A percentile compares a stretch with the other conserved stretches of the same genome.
Evolutionary conservation across 2,113 vertebrate species (phyloP).

Genomic region (Dissostichus mawsoni): DNA sequence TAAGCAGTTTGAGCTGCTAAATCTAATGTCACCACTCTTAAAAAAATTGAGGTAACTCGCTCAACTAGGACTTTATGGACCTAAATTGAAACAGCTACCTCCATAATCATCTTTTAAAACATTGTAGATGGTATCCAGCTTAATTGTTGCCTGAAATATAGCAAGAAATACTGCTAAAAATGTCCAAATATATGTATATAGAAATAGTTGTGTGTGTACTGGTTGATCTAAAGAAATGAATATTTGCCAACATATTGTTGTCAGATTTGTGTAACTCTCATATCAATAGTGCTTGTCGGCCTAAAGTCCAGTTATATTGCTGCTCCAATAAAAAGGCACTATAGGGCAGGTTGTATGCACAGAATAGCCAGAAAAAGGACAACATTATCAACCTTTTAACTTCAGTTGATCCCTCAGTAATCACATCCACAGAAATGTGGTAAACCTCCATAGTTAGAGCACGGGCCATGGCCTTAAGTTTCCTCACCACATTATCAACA

Average conservation of each 20-base stretch:
- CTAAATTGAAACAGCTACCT: neutral
- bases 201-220: neutral
- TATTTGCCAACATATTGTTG: neutral
- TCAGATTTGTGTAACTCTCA: too few species aligned
- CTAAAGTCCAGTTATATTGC: neutral
- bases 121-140: too few species aligned
- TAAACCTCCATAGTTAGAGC: conserved; percentile 2
- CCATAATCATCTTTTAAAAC: neutral
- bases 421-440: conserved; percentile 12
- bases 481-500: conserved; percentile 39
- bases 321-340: neutral
- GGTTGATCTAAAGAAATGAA: neutral
- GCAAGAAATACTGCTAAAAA: neutral
- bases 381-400: conserved; percentile 28
- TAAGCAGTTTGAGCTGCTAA: neutral
- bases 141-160: neutral
- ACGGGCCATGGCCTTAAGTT: conserved; percentile 35
- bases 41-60: neutral
- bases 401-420: conserved; percentile 25
- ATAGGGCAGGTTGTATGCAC: neutral
- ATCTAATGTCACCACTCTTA: neutral
- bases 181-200: too few species aligned
- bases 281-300: too few species aligned
- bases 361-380: conserved; percentile 8
- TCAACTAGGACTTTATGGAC: neutral